Evolutionary conservation across 2,797 vertebrate genomes (phyloP).

Genomic region (Syncerus caffer): DNA sequence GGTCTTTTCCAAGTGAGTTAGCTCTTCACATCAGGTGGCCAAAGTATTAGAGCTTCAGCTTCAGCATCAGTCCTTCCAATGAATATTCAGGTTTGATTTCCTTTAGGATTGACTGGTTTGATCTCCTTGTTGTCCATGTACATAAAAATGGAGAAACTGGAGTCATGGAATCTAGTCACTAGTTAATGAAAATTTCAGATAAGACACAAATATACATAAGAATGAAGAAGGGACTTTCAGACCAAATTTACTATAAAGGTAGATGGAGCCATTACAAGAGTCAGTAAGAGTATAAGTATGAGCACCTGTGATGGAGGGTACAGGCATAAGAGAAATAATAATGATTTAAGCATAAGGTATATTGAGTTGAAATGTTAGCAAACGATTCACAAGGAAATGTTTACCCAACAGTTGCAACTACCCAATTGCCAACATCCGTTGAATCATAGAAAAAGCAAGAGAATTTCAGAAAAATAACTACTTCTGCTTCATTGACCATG

Average conservation of each 20-base stretch:
- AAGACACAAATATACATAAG: neutral
- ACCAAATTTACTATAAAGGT: neutral
- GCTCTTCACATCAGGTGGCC: neutral
- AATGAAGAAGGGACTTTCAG: neutral
- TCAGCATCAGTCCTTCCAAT: neutral
- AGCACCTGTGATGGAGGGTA: neutral
- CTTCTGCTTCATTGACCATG: neutral
- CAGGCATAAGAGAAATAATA: neutral
- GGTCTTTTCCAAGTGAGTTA: neutral
- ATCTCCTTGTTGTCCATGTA: neutral
- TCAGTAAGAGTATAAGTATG: accelerated
- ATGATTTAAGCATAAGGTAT: neutral
- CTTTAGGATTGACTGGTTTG: neutral
- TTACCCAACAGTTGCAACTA: neutral
- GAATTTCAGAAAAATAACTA: neutral
- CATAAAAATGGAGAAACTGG: neutral
- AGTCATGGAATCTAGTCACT: neutral
- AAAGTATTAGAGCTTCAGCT: neutral
- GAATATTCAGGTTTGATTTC: neutral
- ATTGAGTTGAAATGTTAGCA: neutral
- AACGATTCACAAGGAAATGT: neutral
- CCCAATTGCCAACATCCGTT: neutral
- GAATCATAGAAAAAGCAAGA: neutral
- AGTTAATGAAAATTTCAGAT: neutral
- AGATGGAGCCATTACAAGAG: neutral